A percentile compares a stretch with the other conserved stretches of the same genome.
phyloP scores from a whole-genome alignment of 2,113 vertebrate species.

The Colaptes auratus region DNA sequence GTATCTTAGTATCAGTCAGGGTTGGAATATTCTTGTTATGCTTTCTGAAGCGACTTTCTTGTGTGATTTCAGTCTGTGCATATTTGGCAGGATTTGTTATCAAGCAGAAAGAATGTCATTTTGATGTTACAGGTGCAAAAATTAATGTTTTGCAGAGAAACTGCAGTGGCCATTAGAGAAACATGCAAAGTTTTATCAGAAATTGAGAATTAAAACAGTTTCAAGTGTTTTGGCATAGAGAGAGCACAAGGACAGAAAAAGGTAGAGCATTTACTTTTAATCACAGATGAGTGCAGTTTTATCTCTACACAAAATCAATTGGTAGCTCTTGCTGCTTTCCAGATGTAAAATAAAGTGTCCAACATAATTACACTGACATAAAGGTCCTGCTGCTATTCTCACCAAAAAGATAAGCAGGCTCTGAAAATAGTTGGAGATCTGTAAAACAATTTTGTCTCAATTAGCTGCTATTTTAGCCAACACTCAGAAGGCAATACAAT shows the following conservation, averaged over 20 bases:
- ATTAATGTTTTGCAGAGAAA: background rate
- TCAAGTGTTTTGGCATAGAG: background rate
- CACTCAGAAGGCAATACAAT: background rate
- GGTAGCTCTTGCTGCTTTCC: background rate
- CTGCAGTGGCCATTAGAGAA: background rate
- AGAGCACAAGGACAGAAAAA: background rate
- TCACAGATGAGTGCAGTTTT: background rate
- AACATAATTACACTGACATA: background rate
- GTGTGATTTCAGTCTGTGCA: background rate
- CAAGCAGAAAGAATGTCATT: background rate
- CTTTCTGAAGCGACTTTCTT: background rate
- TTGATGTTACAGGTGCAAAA: background rate
- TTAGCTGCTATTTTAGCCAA: background rate
- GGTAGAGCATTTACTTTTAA: background rate
- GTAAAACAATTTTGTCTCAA: constrained; percentile 19
- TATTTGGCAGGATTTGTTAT: background rate
- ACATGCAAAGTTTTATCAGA: background rate
- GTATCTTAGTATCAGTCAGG: too few relatives aligned
- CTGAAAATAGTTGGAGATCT: constrained; percentile 8
- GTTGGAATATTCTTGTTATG: background rate
- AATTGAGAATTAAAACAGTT: background rate
- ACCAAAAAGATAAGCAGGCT: background rate
- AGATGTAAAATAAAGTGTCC: background rate
- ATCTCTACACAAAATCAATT: background rate
- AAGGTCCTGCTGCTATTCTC: background rate